A percentile compares a stretch with the other conserved stretches of the same genome.
phyloP scores from a whole-genome alignment of 2,113 vertebrate species.

The Tychaedon coryphoeus region DNA sequence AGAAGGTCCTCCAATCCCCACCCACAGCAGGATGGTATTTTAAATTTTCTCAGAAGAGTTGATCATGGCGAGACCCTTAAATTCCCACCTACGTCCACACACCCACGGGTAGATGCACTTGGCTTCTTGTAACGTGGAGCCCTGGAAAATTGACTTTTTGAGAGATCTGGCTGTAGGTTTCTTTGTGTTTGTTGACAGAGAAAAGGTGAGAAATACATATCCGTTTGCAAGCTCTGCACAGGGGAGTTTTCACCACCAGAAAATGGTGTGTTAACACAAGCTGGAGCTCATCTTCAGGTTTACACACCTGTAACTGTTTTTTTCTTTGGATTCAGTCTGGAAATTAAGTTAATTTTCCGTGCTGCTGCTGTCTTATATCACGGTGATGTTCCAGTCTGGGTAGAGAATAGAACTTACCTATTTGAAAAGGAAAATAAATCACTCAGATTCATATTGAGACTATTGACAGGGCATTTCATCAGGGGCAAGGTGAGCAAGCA shows the following conservation, averaged over 20 bases:
- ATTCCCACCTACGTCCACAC: constrained; percentile 40
- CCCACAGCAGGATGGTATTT: constrained; percentile 58
- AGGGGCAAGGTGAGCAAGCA: not conserved
- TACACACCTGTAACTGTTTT: not conserved
- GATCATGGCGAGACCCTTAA: constrained; percentile 52
- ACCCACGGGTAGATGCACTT: constrained; percentile 15
- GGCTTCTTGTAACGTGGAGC: not conserved
- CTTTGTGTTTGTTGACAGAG: not conserved
- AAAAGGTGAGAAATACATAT: not conserved
- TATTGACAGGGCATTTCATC: not conserved
- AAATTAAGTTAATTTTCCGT: not conserved
- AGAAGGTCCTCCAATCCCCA: constrained; percentile 62
- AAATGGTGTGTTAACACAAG: not conserved
- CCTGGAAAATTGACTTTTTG: not conserved
- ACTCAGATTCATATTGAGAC: not conserved
- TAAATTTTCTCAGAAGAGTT: constrained; percentile 38
- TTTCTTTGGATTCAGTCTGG: not conserved
- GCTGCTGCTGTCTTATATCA: not conserved
- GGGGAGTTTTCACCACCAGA: not conserved
- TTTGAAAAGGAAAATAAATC: not conserved
- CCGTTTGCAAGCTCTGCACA: not conserved
- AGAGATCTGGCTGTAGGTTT: not conserved
- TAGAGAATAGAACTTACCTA: not conserved
- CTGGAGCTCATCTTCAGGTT: not conserved
- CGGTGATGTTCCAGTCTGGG: fast-evolving